Evolutionary conservation across 2,797 vertebrate species (phyloP).

Genomic region (Sebastes goodei): DNA sequence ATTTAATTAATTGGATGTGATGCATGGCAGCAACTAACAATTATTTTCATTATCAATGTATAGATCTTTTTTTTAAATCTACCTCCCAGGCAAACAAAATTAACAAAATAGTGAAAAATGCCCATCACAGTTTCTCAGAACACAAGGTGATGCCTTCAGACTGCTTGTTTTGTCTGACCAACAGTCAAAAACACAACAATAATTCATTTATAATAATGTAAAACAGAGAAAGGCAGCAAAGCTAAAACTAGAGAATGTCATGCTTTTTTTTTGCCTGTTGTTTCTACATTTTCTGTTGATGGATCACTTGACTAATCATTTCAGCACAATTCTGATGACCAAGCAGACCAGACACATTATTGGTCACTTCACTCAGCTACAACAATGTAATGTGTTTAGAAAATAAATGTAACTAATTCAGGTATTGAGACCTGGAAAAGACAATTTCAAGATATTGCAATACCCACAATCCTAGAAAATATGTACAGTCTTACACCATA

Average conservation of each 20-base stretch:
- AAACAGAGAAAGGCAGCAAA: background rate
- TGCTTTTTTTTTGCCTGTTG: too few relatives aligned
- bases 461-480: background rate
- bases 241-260: too few relatives aligned
- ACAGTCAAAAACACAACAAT: background rate
- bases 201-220: background rate
- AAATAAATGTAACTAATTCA: background rate
- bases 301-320: background rate
- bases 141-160: background rate
- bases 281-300: background rate
- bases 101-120: background rate
- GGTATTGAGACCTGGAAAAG: background rate
- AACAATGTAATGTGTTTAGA: background rate
- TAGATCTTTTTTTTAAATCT: background rate
- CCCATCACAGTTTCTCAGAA: background rate
- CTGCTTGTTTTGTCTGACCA: background rate
- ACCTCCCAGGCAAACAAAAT: background rate
- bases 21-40: background rate
- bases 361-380: background rate
- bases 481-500: background rate
- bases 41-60: background rate
- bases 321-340: background rate
- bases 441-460: background rate
- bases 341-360: background rate
- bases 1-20: background rate